A percentile compares a stretch with the other conserved stretches of the same genome.
Evolutionary conservation across 2,797 vertebrate genomes (phyloP).

Genomic region (Paramormyrops hopkinsi): DNA sequence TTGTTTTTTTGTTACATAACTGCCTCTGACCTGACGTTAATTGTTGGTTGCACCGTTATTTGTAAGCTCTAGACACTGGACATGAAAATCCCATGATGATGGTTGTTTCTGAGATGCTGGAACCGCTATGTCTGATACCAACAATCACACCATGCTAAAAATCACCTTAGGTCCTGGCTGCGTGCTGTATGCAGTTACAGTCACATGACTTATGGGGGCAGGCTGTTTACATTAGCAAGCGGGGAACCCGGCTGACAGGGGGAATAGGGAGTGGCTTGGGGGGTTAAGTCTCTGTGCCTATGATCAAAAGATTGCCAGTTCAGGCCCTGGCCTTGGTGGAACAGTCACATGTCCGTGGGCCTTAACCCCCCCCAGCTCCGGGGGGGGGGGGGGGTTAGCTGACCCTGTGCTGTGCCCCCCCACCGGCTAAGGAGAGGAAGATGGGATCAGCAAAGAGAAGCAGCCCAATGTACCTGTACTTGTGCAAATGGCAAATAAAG

Average conservation of each 20-base stretch:
- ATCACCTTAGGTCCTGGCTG: not conserved
- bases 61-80: not conserved
- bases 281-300: no score
- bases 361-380: no score
- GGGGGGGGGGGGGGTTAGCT: no score
- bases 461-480: no score
- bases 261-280: no score
- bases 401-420: no score
- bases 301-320: no score
- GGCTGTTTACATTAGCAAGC: not conserved
- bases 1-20: not conserved
- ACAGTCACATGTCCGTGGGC: no score
- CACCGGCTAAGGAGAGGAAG: no score
- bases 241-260: not conserved
- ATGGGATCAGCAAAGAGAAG: no score
- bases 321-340: no score
- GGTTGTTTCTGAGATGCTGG: not conserved
- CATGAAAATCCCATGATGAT: not conserved
- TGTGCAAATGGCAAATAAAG: no score
- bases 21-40: not conserved
- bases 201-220: not conserved
- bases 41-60: not conserved
- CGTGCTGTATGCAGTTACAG: not conserved
- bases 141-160: not conserved
- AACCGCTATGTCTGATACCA: not conserved